These are phyloP conservation scores for Rhagoletis zephyria DNA, from an alignment of 1,140 invertebrate species.

Conservation along the genomic window DNA sequence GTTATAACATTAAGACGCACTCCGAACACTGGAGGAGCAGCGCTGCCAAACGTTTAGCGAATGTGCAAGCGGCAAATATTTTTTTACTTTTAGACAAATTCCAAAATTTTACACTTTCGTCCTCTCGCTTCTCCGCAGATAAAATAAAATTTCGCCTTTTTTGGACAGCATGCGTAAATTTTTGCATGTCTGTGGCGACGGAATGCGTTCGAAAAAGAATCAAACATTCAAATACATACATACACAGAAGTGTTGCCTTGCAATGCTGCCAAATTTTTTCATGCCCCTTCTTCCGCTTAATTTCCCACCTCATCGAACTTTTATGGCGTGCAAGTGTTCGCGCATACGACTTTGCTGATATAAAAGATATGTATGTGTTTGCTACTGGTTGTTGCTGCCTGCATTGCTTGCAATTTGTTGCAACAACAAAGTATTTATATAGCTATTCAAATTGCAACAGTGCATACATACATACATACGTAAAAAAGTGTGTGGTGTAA, in stretches of 20 bases:
- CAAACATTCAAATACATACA: background rate
- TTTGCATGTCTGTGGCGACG: background rate
- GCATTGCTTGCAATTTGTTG: background rate
- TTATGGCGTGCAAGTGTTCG: background rate
- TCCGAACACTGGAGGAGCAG: too few relatives aligned
- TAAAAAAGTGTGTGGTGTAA: background rate
- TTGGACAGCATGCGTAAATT: slow-evolving; percentile 19
- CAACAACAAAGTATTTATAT: background rate
- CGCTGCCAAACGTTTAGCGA: too few relatives aligned
- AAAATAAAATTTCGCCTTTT: background rate
- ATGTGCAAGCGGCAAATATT: too few relatives aligned
- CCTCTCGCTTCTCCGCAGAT: background rate
- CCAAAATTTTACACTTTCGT: too few relatives aligned
- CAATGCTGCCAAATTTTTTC: slow-evolving; percentile 9
- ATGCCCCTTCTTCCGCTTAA: background rate
- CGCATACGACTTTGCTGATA: background rate
- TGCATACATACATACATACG: background rate
- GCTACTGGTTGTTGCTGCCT: background rate
- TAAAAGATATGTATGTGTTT: background rate
- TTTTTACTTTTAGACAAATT: too few relatives aligned
- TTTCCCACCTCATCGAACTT: background rate
- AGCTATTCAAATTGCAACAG: background rate
- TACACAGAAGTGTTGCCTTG: background rate
- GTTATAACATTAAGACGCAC: too few relatives aligned
- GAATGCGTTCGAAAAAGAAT: background rate